Evolutionary conservation across 2,113 vertebrate genomes (phyloP), one percentile per base, ranked within the genome.

Genomic region (Andinoacara biseriatus): DNA sequence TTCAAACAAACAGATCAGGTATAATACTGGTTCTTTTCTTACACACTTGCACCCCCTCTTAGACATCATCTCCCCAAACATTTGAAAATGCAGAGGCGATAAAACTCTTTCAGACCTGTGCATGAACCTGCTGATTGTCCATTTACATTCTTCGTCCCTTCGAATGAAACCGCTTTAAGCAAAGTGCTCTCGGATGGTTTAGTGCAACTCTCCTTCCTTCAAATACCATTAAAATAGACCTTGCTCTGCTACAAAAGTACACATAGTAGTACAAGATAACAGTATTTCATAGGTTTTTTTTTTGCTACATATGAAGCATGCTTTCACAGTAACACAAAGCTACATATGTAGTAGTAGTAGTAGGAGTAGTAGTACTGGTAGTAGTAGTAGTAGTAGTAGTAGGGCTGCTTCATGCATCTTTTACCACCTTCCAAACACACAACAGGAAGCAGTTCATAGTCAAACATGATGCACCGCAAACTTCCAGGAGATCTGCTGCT

Each of bases 281-380:
- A 87, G 82, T 17, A 89, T 63, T 83, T 79, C 56, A 85, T 49
- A 86, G 81, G 86, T 79, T 62, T 78, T 79, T 62, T 78, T 76
- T 58, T 80, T 65, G 90, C 90, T 91, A 94, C 87, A 90, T 86
- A 89, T 89, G 90, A 88, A 87, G 80, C 91, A 92, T 93, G 91
- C 91, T 80, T 43, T 84, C 84, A 90, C 88, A 82, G 83, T 75
- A 87, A 89, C 80, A 89, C 90, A 74, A 90, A 81, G 91, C 83
- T 86, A 89, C 80, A 88, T 86, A 80, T 86, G 87, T 86, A 84
- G 87, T 84, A 52, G 67, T 61, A 72, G 46, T 31, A 52, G 29
- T 77, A 15, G 57, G 76, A 13, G 56, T 75, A 2, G 61, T 67
- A 74, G 78, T 80, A 76, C 2, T 52, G 2, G 49, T 6, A 49